Conservation (phyloP, 2,113 vertebrate species). For the Gavia stellata region DNA sequence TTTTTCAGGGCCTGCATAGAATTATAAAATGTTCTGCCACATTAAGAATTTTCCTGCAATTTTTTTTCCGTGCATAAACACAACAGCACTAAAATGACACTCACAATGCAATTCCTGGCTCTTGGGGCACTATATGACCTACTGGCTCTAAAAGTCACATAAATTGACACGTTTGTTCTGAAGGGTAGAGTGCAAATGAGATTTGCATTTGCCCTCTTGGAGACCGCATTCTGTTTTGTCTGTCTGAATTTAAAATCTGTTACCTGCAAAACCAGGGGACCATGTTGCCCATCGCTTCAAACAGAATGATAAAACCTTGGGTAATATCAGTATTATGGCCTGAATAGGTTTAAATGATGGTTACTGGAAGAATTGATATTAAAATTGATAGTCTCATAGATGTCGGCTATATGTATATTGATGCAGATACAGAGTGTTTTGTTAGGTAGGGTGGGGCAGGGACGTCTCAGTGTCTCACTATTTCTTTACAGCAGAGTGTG, state of each 20-base stretch:
- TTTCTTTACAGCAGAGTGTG: background rate
- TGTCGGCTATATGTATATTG: background rate
- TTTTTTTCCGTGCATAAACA: background rate
- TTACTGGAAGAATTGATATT: background rate
- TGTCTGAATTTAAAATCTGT: fast-evolving
- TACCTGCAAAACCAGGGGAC: background rate
- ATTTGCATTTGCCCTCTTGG: background rate
- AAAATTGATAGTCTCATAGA: background rate
- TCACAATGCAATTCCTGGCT: background rate
- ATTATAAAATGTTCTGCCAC: background rate
- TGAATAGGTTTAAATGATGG: background rate
- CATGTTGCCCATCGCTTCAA: background rate
- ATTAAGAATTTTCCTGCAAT: background rate
- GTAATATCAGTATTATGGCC: background rate
- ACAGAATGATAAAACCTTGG: background rate
- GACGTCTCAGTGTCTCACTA: background rate
- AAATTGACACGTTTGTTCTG: background rate
- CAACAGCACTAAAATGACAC: background rate
- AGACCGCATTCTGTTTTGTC: background rate
- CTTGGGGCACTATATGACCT: background rate
- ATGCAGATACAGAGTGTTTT: background rate
- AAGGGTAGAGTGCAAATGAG: background rate
- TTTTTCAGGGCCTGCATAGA: background rate
- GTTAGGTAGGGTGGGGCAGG: background rate
- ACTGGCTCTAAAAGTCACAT: background rate